A percentile compares a stretch with the other conserved stretches of the same genome.
phyloP scores from a whole-genome alignment of 2,888 invertebrate genomes.

The Eupithecia subfuscata region DNA sequence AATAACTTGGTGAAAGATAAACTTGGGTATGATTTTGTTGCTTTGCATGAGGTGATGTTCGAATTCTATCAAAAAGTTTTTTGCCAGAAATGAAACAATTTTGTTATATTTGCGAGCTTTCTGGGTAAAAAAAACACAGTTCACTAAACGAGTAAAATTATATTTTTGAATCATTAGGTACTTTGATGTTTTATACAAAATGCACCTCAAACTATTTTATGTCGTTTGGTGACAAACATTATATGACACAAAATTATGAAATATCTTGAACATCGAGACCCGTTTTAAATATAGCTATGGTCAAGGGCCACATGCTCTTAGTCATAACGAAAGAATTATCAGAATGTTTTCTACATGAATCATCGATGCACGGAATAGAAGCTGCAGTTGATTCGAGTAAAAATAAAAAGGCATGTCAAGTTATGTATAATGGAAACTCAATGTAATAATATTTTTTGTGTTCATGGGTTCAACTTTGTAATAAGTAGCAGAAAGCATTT shows the following conservation, averaged over 20 bases:
- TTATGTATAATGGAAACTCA: background rate
- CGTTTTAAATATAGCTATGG: slow-evolving; percentile 63
- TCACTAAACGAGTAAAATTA: background rate
- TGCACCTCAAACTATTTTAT: background rate
- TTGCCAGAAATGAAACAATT: background rate
- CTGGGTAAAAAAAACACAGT: background rate
- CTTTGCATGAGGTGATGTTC: background rate
- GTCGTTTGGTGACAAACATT: background rate
- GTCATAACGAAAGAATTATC: slow-evolving; percentile 75
- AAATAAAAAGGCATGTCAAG: background rate
- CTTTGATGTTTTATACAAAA: background rate
- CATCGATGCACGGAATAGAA: slow-evolving; percentile 54
- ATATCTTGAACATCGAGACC: slow-evolving; percentile 43
- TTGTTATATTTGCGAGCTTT: background rate
- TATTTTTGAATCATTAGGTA: background rate
- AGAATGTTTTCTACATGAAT: slow-evolving; percentile 70
- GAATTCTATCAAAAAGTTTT: background rate
- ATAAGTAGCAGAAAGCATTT: background rate
- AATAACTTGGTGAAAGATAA: slow-evolving; percentile 3
- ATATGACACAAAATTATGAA: background rate
- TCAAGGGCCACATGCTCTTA: slow-evolving; percentile 66
- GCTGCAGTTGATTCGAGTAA: slow-evolving; percentile 43
- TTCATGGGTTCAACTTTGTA: background rate
- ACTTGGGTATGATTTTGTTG: background rate
- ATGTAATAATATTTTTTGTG: background rate